Evolutionary conservation across 2,888 invertebrate species (phyloP).

Genomic region (Campoplex nolae): DNA sequence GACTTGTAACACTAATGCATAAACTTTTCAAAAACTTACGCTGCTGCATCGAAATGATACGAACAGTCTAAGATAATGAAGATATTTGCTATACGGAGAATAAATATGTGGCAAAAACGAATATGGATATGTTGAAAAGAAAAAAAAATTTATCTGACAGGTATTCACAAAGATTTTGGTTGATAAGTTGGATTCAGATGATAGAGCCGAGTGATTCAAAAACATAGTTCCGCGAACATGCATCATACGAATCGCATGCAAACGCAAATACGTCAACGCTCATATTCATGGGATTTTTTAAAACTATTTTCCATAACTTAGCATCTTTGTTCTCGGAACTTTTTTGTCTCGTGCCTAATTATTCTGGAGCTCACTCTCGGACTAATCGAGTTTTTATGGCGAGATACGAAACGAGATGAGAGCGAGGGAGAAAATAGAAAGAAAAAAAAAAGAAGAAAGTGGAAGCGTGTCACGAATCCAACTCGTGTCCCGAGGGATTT

Average conservation of each 20-base stretch:
- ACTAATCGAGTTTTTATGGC: slow-evolving; percentile 24
- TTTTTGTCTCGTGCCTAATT: not conserved
- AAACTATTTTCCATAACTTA: not conserved
- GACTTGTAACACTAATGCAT: not conserved
- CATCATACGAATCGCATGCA: not conserved
- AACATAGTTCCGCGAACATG: not conserved
- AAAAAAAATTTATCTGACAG: not conserved
- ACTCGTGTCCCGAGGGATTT: slow-evolving; percentile 45
- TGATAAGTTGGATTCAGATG: not conserved
- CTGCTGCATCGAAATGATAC: not conserved
- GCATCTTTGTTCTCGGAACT: not conserved
- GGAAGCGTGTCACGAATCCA: slow-evolving; percentile 37
- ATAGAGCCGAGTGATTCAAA: too few relatives aligned
- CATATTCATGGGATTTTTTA: not conserved
- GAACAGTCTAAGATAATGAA: not conserved
- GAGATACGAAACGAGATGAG: not conserved
- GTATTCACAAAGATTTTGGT: not conserved
- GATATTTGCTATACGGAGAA: not conserved
- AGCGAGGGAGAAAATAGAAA: not conserved
- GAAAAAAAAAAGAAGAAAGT: slow-evolving; percentile 13
- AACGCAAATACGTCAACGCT: not conserved
- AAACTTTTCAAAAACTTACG: not conserved
- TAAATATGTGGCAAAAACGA: not conserved
- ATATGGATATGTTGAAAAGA: not conserved
- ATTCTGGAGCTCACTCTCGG: slow-evolving; percentile 14